phyloP scores from a whole-genome alignment of 2,113 vertebrate genomes.

The Coptodon rendalli region DNA sequence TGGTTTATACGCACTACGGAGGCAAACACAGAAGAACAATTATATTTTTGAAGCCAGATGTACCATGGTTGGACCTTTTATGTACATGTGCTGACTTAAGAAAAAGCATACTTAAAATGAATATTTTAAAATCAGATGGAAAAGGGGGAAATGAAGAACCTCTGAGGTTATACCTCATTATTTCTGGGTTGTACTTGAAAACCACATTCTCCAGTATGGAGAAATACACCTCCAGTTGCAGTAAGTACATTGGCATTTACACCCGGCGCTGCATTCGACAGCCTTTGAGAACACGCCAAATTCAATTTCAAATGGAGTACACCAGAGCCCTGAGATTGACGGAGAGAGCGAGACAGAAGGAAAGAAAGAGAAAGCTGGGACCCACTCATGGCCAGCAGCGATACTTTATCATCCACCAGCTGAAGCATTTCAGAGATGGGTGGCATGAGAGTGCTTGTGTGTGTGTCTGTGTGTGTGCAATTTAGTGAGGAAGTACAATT shows the following conservation, averaged over 20 bases:
- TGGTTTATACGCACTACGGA: not conserved
- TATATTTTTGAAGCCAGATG: not conserved
- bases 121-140: not conserved
- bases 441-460: not conserved
- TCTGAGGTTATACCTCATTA: not conserved
- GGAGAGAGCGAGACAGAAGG: not conserved
- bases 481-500: conserved; percentile 28
- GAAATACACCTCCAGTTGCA: not conserved
- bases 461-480: not conserved
- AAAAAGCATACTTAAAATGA: not conserved
- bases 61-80: not conserved
- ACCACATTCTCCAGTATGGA: not conserved
- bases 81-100: not conserved
- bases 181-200: not conserved
- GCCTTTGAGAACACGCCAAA: not conserved
- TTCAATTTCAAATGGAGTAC: not conserved
- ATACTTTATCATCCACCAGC: conserved; percentile 22
- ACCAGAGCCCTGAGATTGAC: not conserved
- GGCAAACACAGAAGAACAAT: not conserved
- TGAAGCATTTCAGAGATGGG: not conserved
- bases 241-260: not conserved
- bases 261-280: not conserved
- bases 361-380: not conserved
- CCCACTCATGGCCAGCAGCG: not conserved
- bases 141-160: not conserved